Evolutionary conservation across 1,140 invertebrate genomes (phyloP), one percentile per base, ranked within the genome.

Genomic region (Epicauta chinensis): DNA sequence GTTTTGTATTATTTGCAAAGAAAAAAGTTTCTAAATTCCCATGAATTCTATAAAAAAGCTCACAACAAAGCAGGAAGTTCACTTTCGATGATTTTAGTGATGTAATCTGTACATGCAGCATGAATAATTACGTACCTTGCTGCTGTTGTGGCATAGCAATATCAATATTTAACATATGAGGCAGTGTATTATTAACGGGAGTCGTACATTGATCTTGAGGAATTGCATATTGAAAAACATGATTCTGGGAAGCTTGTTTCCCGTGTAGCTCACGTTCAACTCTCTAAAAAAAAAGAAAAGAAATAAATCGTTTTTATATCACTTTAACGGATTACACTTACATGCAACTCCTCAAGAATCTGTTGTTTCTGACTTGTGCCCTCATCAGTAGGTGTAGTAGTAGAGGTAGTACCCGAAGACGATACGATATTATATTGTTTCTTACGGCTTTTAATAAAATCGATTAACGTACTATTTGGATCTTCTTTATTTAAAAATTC

Each of bases 341-440:
- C 81, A 71, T 89, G 82, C 50, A 89, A 68, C 68, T 89, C 86
- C 62, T 89, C 86, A 5, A 88, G 74, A 61, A 89, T 87, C 65
- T 86, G 83, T 70, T 87, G 83, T 60, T 87, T 87, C 53, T 84
- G 77, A 12, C 81, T 68, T 38, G 82, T 81, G 57, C 86, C 81
- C 45, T 86, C 83, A 58, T 85, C 82, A 55, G 74, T 69, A 51
- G 23, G 4, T 5, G 23, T 23, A 23, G 23, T 23, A 23, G 4
- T 23, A 23, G 4, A 5, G 7, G 2, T 23, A 23, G 23, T 23
- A 10, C 67, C 42, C 56, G 50, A 70, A 69, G 40, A 67, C 31
- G 60, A 54, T 14, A 43, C 44, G 30, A 55, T 43, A 46, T 46
- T 59, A 23, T 48, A 54, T 41, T 59, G 62, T 52, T 66, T 68